A percentile compares a stretch with the other conserved stretches of the same genome.
These are phyloP conservation scores for Noturus placidus DNA, from an alignment of 2,113 vertebrate genomes.

Conservation along the genomic window DNA sequence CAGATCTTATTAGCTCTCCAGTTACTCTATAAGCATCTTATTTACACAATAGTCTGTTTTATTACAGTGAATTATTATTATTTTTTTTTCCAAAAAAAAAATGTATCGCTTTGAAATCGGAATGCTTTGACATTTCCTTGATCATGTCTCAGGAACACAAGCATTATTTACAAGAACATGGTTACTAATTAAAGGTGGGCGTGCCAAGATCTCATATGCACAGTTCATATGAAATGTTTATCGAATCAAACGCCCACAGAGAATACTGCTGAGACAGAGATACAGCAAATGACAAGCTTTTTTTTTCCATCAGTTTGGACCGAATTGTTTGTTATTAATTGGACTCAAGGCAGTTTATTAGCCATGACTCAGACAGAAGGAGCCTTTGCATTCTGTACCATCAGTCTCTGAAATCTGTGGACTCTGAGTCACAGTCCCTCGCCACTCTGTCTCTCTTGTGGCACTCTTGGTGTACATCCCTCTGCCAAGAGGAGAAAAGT, in stretches of 20 bases:
- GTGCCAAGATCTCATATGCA: conserved; percentile 3
- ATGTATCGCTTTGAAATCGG: not conserved
- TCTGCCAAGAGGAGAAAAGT: conserved; percentile 14
- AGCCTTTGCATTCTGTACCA: conserved; percentile 8
- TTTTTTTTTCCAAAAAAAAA: not conserved
- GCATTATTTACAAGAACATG: not conserved
- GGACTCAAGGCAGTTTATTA: conserved; percentile 24
- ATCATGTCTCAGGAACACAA: not conserved
- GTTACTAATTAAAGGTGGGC: conserved; percentile 22
- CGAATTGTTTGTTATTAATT: conserved; percentile 13
- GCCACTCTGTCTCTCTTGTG: conserved; percentile 23
- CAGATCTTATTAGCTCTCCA: conserved; percentile 43
- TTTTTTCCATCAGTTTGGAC: conserved; percentile 13
- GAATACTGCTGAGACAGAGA: conserved; percentile 3
- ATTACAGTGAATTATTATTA: too few relatives aligned
- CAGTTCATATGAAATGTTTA: not conserved
- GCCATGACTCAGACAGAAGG: conserved; percentile 25
- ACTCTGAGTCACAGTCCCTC: conserved; percentile 34
- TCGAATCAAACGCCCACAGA: conserved; percentile 3
- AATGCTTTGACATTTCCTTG: not conserved
- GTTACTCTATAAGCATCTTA: conserved; percentile 7
- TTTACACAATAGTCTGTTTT: not conserved
- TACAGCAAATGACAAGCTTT: conserved; percentile 7
- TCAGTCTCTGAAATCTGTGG: conserved; percentile 35
- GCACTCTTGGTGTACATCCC: not conserved